phyloP scores from a whole-genome alignment of 92 coral and sea anemone genomes.

The Bergia puertoricense region DNA sequence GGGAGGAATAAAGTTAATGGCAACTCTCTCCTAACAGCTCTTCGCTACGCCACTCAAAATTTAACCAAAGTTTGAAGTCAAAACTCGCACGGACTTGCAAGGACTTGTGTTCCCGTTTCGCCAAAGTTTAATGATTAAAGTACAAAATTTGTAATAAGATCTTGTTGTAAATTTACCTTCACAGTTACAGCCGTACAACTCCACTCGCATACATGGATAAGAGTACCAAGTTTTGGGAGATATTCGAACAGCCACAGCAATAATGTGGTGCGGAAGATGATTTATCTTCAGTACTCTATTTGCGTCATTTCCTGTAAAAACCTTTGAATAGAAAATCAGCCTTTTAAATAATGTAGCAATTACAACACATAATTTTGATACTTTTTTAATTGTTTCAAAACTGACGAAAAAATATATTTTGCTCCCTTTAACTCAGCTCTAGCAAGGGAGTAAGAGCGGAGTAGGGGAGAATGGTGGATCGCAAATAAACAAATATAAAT shows the following conservation, averaged over 20 bases:
- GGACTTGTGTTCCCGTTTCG: too few species aligned
- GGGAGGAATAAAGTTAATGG: neutral
- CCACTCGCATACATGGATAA: conserved; percentile 34
- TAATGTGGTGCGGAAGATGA: conserved; percentile 4
- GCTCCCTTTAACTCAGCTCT: too few species aligned
- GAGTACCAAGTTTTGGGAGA: conserved; percentile 25
- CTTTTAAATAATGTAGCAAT: too few species aligned
- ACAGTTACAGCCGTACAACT: conserved; percentile 47
- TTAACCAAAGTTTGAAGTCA: neutral
- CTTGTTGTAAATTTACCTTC: neutral
- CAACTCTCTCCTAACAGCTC: neutral
- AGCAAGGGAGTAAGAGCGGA: too few species aligned
- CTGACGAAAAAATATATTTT: neutral
- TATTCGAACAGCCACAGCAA: conserved; percentile 43
- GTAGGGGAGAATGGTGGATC: too few species aligned
- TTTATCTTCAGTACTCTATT: neutral
- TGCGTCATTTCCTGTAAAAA: conserved; percentile 14
- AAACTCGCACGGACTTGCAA: too few species aligned
- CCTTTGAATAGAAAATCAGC: neutral
- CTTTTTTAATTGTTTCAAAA: neutral
- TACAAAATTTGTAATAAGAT: neutral
- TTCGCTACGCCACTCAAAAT: neutral
- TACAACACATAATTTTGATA: neutral
- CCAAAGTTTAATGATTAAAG: neutral
- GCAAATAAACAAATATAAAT: too few species aligned